Evolutionary conservation across 2,888 invertebrate genomes (phyloP), one percentile per base, ranked within the genome.

Genomic region (Thalpophila matura): DNA sequence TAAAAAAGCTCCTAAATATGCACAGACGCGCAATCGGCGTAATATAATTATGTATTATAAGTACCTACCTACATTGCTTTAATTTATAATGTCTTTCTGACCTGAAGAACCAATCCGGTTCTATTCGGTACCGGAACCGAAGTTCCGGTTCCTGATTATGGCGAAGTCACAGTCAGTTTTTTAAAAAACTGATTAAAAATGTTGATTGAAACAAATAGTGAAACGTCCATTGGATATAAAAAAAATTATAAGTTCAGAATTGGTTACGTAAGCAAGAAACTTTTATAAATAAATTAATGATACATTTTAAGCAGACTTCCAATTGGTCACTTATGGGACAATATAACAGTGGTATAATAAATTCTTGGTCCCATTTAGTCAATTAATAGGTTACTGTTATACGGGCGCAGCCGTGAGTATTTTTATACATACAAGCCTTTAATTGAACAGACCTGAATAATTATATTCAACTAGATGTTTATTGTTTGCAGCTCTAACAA

Each of bases 301-400:
- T 31, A 50, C 9, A 55, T 42, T 47, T 58, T 59, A 16, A 29
- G 12, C 26, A 26, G 26, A 16, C 38, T 43, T 50, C 53, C 60
- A 75, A 70, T 42, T 20, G 12, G 1, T 54, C 73, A 73, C 71
- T 74, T 70, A 55, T 43, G 55, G 38, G 24, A 64, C 56, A 61
- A 53, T 35, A 60, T 31, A 64, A 45, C 9, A 40, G 46, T 51
- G 16, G 18, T 43, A 37, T 55, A 31, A 46, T 51, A 49, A 58
- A 77, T 78, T 78, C 67, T 58, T 79, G 49, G 45, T 46, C 54
- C 70, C 61, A 77, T 77, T 78, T 68, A 62, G 59, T 62, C 70
- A 68, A 79, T 77, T 70, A 74, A 74, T 61, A 14, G 55, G 57
- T 63, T 54, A 61, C 62, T 50, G 49, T 16, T 18, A 74, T 74